phyloP scores from a whole-genome alignment of 2,113 vertebrate species.

The Pluvianellus socialis region DNA sequence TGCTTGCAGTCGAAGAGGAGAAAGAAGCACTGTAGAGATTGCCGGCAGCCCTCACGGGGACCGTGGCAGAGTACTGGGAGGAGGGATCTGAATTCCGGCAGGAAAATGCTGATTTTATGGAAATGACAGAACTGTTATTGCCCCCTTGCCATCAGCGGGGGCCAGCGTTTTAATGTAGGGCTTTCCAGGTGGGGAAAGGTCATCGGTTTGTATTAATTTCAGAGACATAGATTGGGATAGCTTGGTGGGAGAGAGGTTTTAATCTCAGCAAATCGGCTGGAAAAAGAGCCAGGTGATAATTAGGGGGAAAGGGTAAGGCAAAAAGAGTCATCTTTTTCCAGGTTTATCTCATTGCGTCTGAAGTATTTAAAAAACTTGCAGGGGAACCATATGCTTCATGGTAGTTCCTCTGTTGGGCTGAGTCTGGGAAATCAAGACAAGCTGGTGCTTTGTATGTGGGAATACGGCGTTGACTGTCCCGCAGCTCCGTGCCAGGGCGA shows the following conservation, averaged over 20 bases:
- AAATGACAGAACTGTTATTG: neutral
- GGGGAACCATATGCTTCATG: neutral
- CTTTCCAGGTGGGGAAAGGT: neutral
- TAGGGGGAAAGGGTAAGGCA: neutral
- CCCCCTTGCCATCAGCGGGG: neutral
- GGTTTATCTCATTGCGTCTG: neutral
- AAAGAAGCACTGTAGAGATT: neutral
- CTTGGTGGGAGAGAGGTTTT: neutral
- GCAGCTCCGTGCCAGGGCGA: neutral
- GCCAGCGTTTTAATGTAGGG: neutral
- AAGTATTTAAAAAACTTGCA: neutral
- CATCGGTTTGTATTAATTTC: neutral
- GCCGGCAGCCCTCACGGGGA: neutral
- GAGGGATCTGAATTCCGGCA: neutral
- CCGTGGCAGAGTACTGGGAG: neutral
- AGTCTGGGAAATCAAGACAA: neutral
- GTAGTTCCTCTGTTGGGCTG: neutral
- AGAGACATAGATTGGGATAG: neutral
- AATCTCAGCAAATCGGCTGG: neutral
- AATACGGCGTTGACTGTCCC: neutral
- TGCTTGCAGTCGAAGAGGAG: neutral
- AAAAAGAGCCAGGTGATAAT: slow-evolving; percentile 3
- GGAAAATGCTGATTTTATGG: slow-evolving; percentile 27
- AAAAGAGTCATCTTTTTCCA: neutral
- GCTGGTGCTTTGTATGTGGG: neutral